phyloP scores from a whole-genome alignment of 2,888 invertebrate genomes.

The Caenorhabditis sulstoni region DNA sequence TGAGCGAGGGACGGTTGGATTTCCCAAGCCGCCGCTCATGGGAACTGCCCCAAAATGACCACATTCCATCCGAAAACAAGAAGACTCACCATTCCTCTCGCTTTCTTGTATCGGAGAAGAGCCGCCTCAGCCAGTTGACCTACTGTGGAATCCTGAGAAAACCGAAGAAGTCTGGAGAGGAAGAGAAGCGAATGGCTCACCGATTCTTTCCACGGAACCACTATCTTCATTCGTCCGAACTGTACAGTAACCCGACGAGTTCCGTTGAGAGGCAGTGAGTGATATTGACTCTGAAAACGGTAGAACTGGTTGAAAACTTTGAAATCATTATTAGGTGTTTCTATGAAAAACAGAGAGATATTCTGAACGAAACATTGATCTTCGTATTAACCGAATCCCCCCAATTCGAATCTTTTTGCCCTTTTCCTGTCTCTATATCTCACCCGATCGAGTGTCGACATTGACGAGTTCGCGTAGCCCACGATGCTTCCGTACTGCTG shows the following conservation, averaged over 20 bases:
- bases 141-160: slow-evolving; percentile 55
- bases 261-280: slow-evolving; percentile 46
- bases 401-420: not conserved
- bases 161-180: not conserved
- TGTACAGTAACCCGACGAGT: slow-evolving; percentile 64
- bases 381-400: not conserved
- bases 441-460: slow-evolving; percentile 54
- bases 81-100: slow-evolving; percentile 61
- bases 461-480: slow-evolving; percentile 41
- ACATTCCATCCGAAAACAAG: too few species aligned
- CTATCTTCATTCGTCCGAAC: slow-evolving; percentile 64
- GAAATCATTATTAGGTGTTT: not conserved
- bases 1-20: slow-evolving; percentile 11
- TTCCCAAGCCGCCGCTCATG: slow-evolving; percentile 34
- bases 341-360: too few species aligned
- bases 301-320: not conserved
- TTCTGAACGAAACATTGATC: not conserved
- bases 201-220: slow-evolving; percentile 65
- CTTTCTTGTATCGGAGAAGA: slow-evolving; percentile 60
- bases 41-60: slow-evolving; percentile 37
- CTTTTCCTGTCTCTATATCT: not conserved
- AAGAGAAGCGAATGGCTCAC: slow-evolving; percentile 14
- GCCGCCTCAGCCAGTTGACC: slow-evolving; percentile 63
- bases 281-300: slow-evolving; percentile 53
- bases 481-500: slow-evolving; percentile 37